Percentiles rank a stretch among this genome's conserved stretches.
Evolutionary conservation across 2,113 vertebrate genomes (phyloP).

Genomic region (Lycocorax pyrrhopterus): DNA sequence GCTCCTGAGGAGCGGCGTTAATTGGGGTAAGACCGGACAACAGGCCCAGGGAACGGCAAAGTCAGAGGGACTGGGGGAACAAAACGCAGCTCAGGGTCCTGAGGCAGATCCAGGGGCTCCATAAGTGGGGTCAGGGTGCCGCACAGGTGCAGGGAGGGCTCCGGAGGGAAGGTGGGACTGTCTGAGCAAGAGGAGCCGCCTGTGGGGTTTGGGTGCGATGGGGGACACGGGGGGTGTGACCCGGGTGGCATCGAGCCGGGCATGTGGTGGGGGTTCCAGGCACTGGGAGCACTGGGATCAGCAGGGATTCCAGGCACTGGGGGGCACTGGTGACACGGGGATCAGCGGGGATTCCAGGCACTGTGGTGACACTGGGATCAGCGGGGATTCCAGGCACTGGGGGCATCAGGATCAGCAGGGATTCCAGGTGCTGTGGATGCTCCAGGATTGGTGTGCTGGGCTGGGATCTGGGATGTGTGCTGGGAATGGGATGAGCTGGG

Average conservation of each 20-base stretch:
- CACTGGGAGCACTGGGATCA: neutral
- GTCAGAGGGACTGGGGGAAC: rapidly evolving
- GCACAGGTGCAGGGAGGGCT: rapidly evolving
- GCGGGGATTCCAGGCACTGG: neutral
- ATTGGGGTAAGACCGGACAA: neutral
- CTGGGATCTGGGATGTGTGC: neutral
- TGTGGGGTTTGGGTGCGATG: rapidly evolving
- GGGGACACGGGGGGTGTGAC: neutral
- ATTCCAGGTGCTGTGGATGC: neutral
- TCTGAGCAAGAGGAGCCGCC: rapidly evolving
- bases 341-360: neutral
- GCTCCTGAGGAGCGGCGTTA: rapidly evolving
- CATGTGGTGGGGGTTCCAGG: rapidly evolving
- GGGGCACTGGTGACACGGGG: neutral
- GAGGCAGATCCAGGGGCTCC: rapidly evolving
- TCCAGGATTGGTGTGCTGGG: rapidly evolving
- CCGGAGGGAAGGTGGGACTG: rapidly evolving
- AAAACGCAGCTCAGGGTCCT: rapidly evolving
- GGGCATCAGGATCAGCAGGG: neutral
- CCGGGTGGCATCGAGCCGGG: rapidly evolving
- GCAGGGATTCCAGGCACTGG: neutral
- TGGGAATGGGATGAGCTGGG: neutral
- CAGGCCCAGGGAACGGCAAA: neutral
- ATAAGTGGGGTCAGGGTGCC: rapidly evolving
- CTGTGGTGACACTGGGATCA: neutral